phyloP scores from a whole-genome alignment of 35 echinoderm and acorn worm genomes.

The Lytechinus variegatus region DNA sequence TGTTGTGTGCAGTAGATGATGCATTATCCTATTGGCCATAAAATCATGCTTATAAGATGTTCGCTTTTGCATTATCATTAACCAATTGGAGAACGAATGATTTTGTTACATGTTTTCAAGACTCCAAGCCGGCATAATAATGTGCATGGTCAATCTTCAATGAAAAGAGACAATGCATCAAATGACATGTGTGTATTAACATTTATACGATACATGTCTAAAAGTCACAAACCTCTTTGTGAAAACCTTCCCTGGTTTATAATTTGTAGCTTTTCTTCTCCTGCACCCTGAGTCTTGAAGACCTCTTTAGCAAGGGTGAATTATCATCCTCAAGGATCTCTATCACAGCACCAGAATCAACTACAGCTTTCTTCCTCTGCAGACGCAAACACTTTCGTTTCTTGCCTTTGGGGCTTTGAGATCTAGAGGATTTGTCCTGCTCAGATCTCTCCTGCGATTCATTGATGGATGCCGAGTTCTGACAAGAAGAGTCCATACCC shows the following conservation, averaged over 20 bases:
- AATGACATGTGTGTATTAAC: too few species aligned
- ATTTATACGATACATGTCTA: too few species aligned
- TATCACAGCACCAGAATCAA: not conserved
- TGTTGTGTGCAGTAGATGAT: too few species aligned
- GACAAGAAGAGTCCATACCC: not conserved
- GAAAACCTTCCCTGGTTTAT: not conserved
- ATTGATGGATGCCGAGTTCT: not conserved
- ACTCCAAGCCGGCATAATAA: too few species aligned
- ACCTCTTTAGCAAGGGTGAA: not conserved
- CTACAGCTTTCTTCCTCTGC: not conserved
- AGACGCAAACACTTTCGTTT: not conserved
- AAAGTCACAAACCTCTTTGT: not conserved
- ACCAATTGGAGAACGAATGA: too few species aligned
- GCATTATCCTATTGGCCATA: too few species aligned
- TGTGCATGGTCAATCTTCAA: too few species aligned
- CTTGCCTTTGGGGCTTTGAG: not conserved
- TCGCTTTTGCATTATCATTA: too few species aligned
- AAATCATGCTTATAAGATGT: too few species aligned
- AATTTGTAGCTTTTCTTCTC: conserved; percentile 32
- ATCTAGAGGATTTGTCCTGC: not conserved
- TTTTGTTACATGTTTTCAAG: too few species aligned
- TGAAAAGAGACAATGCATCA: too few species aligned
- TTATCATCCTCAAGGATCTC: conserved; percentile 27
- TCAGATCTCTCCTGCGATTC: not conserved
- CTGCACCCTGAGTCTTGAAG: not conserved